Percentiles rank a stretch among this genome's conserved stretches.
Conservation (phyloP, 2,888 invertebrate species). For the Drosophila leonis region DNA sequence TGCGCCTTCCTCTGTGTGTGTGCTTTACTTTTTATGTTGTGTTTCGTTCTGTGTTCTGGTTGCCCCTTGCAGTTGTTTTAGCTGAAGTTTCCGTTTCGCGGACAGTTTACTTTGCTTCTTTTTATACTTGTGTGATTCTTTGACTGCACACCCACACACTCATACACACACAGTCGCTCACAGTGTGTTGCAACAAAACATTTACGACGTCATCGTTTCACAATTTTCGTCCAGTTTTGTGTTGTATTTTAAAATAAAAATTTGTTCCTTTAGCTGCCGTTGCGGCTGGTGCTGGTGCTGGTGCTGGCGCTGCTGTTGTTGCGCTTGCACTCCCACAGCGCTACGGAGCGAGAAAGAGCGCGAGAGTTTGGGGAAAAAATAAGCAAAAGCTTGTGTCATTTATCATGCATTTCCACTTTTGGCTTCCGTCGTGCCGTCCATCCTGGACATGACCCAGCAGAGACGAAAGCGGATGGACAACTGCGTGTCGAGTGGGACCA, state of each 20-base stretch:
- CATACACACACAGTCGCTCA: constrained; percentile 7
- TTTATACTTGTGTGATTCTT: constrained; percentile 57
- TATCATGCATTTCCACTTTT: constrained; percentile 82
- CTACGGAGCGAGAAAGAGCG: constrained; percentile 3
- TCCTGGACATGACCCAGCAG: constrained; percentile 68
- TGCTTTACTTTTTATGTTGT: background rate
- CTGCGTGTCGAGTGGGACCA: constrained; percentile 21
- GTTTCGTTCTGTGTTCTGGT: constrained; percentile 26
- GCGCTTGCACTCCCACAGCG: constrained; percentile 18
- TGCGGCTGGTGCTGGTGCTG: no score
- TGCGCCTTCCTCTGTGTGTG: background rate
- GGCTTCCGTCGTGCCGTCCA: constrained; percentile 73
- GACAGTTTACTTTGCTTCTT: constrained; percentile 75
- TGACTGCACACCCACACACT: constrained; percentile 25
- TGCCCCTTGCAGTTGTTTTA: constrained; percentile 67
- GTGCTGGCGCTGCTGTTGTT: constrained; percentile 11
- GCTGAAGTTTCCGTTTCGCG: constrained; percentile 76
- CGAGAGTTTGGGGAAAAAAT: constrained; percentile 24
- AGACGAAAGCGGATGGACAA: constrained; percentile 50
- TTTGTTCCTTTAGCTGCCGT: constrained; percentile 12
- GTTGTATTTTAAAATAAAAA: constrained; percentile 62
- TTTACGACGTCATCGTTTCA: constrained; percentile 80
- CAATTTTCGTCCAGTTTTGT: constrained; percentile 70
- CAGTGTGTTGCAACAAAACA: constrained; percentile 73
- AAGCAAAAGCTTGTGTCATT: constrained; percentile 75